phyloP scores from a whole-genome alignment of 2,888 invertebrate species.

The Chymomyza fuscimana region DNA sequence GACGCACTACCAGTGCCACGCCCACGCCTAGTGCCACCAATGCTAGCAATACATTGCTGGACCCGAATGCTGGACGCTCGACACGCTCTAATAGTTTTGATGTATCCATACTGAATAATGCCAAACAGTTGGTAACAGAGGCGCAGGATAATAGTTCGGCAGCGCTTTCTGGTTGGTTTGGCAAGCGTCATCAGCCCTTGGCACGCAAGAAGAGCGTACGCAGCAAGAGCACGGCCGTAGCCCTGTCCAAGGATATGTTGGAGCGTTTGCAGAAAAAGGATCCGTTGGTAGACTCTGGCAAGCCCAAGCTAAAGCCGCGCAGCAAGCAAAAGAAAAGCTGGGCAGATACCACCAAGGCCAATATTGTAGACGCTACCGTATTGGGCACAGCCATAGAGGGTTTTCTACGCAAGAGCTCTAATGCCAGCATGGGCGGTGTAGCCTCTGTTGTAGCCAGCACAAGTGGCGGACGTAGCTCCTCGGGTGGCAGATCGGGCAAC shows the following conservation, averaged over 20 bases:
- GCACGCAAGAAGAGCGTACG: slow-evolving; percentile 83
- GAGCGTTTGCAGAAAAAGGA: slow-evolving; percentile 82
- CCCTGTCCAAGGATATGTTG: slow-evolving; percentile 83
- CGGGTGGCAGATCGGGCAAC: slow-evolving; percentile 37
- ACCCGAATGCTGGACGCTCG: slow-evolving; percentile 80
- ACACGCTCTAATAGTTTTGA: slow-evolving; percentile 92
- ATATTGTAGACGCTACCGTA: slow-evolving; percentile 89
- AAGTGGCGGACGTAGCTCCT: slow-evolving; percentile 27
- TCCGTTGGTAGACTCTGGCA: slow-evolving; percentile 74
- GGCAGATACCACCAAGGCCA: slow-evolving; percentile 81
- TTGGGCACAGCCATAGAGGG: slow-evolving; percentile 92
- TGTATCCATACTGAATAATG: slow-evolving; percentile 85
- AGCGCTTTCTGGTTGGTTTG: slow-evolving; percentile 87
- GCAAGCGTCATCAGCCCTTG: slow-evolving; percentile 88
- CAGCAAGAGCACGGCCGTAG: slow-evolving; percentile 81
- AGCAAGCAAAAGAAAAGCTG: slow-evolving; percentile 77
- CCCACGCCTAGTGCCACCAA: slow-evolving; percentile 54
- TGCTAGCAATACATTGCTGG: slow-evolving; percentile 67
- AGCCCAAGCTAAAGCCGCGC: slow-evolving; percentile 77
- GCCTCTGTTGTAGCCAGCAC: slow-evolving; percentile 4
- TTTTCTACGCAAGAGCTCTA: slow-evolving; percentile 83
- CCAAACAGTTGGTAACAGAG: slow-evolving; percentile 78
- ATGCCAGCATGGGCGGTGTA: slow-evolving; percentile 76
- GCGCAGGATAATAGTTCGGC: slow-evolving; percentile 81
- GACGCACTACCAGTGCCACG: slow-evolving; percentile 65